Evolutionary conservation across 92 coral and sea anemone genomes (phyloP), one percentile per base, ranked within the genome.

Genomic region (Actinostola sp.): DNA sequence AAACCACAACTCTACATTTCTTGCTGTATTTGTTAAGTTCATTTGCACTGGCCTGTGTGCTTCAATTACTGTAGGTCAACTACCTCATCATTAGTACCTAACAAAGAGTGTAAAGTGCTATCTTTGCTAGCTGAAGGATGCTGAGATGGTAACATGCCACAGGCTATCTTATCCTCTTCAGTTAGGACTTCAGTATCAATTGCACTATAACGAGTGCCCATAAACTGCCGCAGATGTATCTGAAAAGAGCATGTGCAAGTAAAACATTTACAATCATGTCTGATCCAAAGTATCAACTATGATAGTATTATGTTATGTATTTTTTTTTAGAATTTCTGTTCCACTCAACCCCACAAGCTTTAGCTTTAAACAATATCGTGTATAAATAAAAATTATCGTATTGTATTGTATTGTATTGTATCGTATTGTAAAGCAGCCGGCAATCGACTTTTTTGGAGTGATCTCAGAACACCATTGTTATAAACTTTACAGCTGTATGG

Each of bases 201-300:
- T 16, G 99, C 97, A 59, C 90, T 85, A 83, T 91, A 91, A 27
- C 99, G 89, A 23, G 91, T 95, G 31, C 99, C 96, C 85, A 89
- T 72, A 65, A 95, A 95, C 77, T 95, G 92, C 7, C 99, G 97
- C 41, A 95, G 89, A 63, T 95, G 99, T 51, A 95, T 95, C 97
- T 95, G 63, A 25, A 67, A 49, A 15, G 6, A 30, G 5, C n/a
- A 46, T 46, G 19, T 13, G 2, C 7, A 13, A 6, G 7, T 13
- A 46, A 46, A 4, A 7, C 19, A 6, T 46, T 46, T 46, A 14
- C 45, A 39, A 39, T 39, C 7, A n/a, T n/a, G n/a, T n/a, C n/a
- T n/a, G n/a, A n/a, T n/a, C n/a, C n/a, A n/a, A n/a, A n/a, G n/a
- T n/a, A n/a, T n/a, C 7, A 39, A 39, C 45, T 39, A 39, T 39